Evolutionary conservation across 2,888 invertebrate genomes (phyloP).

Genomic region (Drosophila emarginata): DNA sequence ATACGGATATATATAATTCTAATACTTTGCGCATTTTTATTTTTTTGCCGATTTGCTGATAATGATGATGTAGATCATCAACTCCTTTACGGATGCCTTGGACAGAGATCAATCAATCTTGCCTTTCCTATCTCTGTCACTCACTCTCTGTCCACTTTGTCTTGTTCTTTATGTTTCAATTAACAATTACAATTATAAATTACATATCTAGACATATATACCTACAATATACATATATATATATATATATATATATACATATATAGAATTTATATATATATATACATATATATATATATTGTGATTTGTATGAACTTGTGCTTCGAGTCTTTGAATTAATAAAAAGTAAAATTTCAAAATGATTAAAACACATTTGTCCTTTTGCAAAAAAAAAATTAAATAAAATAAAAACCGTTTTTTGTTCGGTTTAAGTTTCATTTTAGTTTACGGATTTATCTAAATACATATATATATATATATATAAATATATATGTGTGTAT

Average conservation of each 20-base stretch:
- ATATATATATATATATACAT: constrained; percentile 45
- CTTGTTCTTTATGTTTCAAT: constrained; percentile 2
- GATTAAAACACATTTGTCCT: neutral
- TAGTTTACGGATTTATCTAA: neutral
- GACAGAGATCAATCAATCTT: neutral
- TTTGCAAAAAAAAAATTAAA: constrained; percentile 21
- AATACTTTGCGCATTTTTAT: constrained; percentile 66
- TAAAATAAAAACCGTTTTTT: constrained; percentile 18
- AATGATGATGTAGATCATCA: constrained; percentile 39
- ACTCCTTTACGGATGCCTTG: neutral
- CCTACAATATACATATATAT: constrained; percentile 25
- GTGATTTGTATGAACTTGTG: constrained; percentile 59
- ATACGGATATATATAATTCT: constrained; percentile 51
- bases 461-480: neutral
- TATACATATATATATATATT: constrained; percentile 25
- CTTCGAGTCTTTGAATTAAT: constrained; percentile 68
- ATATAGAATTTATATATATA: constrained; percentile 31
- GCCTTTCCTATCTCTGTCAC: neutral
- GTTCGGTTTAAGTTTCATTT: neutral
- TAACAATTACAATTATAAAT: constrained; percentile 48
- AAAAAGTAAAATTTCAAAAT: constrained; percentile 26
- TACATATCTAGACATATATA: constrained; percentile 40
- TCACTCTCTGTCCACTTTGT: constrained; percentile 3
- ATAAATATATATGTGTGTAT: neutral
- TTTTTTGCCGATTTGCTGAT: constrained; percentile 38